Base-by-base conservation (phyloP, 2,113 vertebrate genomes). In the Eudyptes chrysolophus region DNA sequence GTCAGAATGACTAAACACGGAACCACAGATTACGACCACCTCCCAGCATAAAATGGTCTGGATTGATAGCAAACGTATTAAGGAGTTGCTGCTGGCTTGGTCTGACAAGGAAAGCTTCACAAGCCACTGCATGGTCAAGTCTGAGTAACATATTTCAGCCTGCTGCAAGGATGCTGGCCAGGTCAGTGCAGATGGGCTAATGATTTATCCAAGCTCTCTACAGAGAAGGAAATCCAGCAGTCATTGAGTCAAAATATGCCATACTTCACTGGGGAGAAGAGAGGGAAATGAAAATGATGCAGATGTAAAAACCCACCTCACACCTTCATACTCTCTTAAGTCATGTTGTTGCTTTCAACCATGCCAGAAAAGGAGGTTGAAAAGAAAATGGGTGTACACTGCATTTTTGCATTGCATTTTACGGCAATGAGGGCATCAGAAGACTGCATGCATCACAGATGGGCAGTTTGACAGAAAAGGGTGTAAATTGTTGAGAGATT, bases 271-370 rank as follows among this genome's bases (percentile, higher is more conserved):
- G 57, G 60, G 54, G 82, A 89, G 80, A 90, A 94, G 48, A 94
- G 68, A 54, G 30, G 40, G 60, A 90, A 57, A 87, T 38, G 58
- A 49, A 72, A 85, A 46, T 42, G 70, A 92, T 49, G 54, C 32
- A 88, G 89, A 81, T 49, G 60, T 85, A 66, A 89, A 93, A 89
- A 78, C n/a, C 61, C 71, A 80, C 55, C 64, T 71, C 60, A 57
- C 38, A 44, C 42, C 64, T 71, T 62, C 29, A 70, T 21, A 78
- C 75, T 85, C 68, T 74, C 69, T 89, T 36, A 92, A 78, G 81
- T 75, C 55, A 81, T 10, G 27, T 58, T 92, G 40, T n/a, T 65
- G 79, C 85, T 88, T 96, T 92, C 93, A 96, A 87, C 71, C 79
- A 13, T 3, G 21, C 40, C 84, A 79, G 94, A 84, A 94, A 49